Percentiles rank a stretch among this genome's conserved stretches.
These are phyloP conservation scores for Zeugodacus cucurbitae DNA, from an alignment of 1,140 invertebrate genomes.

Conservation along the genomic window DNA sequence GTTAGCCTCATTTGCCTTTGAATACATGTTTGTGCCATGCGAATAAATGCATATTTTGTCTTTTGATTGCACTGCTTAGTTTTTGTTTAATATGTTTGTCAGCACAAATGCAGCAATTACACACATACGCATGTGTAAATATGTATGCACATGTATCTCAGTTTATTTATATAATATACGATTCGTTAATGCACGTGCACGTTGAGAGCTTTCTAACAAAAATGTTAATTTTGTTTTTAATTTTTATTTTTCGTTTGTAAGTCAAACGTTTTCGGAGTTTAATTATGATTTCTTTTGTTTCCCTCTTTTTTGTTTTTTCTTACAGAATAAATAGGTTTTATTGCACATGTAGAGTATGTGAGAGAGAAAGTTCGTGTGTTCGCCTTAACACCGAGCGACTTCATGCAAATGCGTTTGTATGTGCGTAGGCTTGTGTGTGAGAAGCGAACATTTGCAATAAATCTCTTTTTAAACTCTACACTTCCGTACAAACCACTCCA, in stretches of 20 bases:
- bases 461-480: background rate
- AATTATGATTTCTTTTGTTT: slow-evolving; percentile 34
- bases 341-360: slow-evolving; percentile 14
- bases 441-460: background rate
- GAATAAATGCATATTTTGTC: background rate
- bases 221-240: background rate
- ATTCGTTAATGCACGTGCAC: background rate
- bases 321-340: slow-evolving; percentile 44
- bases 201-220: background rate
- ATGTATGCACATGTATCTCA: background rate
- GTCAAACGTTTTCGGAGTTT: background rate
- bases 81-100: background rate
- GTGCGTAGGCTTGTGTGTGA: background rate
- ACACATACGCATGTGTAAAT: background rate
- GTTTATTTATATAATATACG: background rate
- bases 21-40: no score
- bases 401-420: slow-evolving; percentile 3
- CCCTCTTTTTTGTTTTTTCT: slow-evolving; percentile 39
- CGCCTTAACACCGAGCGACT: background rate
- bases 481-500: background rate
- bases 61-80: background rate
- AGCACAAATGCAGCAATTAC: background rate
- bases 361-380: background rate
- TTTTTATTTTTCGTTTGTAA: background rate
- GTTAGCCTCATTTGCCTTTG: no score